Conservation (phyloP, 2,797 vertebrate species). For the Botia kubotai region DNA sequence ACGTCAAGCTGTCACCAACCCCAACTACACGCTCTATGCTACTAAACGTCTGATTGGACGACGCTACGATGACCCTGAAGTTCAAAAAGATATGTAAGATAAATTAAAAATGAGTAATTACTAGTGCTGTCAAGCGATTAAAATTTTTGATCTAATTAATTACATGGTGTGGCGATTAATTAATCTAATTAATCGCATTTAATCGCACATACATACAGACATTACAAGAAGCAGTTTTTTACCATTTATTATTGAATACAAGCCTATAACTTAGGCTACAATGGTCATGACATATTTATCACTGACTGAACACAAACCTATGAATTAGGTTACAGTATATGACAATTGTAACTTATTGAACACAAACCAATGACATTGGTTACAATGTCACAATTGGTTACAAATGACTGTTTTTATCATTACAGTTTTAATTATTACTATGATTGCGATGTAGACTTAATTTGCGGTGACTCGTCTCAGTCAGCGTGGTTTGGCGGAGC, state of each 20-base stretch:
- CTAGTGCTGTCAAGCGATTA: neutral
- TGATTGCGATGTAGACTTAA: too few relatives aligned
- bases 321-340: too few relatives aligned
- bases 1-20: slow-evolving; percentile 95
- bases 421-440: too few relatives aligned
- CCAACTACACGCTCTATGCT: slow-evolving; percentile 95
- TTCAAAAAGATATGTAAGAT: slow-evolving; percentile 96
- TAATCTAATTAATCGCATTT: neutral
- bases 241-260: neutral
- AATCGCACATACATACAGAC: too few relatives aligned
- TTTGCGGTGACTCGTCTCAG: too few relatives aligned
- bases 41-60: slow-evolving; percentile 97
- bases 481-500: too few relatives aligned
- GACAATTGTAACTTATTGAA: too few relatives aligned
- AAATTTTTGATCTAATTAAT: neutral
- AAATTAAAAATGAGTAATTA: neutral
- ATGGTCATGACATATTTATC: neutral
- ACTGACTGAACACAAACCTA: neutral
- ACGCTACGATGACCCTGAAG: slow-evolving; percentile 91
- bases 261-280: slow-evolving; percentile 5
- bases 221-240: neutral
- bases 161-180: neutral
- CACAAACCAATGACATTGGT: neutral
- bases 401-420: too few relatives aligned
- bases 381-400: too few relatives aligned